Evolutionary conservation across 2,797 vertebrate genomes (phyloP), one percentile per base, ranked within the genome.

Genomic region (Coregonus ussuriensis): DNA sequence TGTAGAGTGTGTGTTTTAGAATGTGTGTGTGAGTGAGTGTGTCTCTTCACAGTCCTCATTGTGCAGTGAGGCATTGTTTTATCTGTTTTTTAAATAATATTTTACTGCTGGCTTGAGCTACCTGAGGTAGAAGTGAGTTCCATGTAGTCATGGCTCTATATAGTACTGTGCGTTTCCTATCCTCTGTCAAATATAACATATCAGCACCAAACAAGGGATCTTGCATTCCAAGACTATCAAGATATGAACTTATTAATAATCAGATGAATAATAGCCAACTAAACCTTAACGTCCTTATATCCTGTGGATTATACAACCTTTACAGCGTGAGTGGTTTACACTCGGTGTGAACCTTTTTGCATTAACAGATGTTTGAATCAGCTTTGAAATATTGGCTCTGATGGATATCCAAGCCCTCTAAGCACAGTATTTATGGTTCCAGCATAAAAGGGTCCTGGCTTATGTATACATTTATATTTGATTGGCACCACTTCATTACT

Each of bases 401-500:
- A 92, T 83, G 81, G 92, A 88, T 89, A 82, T 91, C 84, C 85
- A 88, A 87, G 82, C 76, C 81, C 84, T 87, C 80, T 74, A 72
- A 81, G 83, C 80, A 54, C 62, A 85, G 82, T 87, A 89, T 90
- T 89, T 93, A 89, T 93, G 82, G 85, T 84, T 90, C 82, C 82
- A 87, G 91, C 85, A 89, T 91, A 86, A 91, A 93, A 91, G 87
- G 41, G 41, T 47, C 7, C 41, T 47, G 41, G 88, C 90, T 90
- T 90, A 85, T 89, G 88, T 85, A 89, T 84, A 72, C 85, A 88
- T 91, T 93, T 93, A 86, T 90, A 86, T 92, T 92, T 93, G 91
- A 95, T 91, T 93, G 86, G 90, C 87, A 92, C 86, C 78, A 85
- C 88, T 90, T 93, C 89, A 92, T 93, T 91, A 92, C 87, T 90